A percentile compares a stretch with the other conserved stretches of the same genome.
Conservation (phyloP, 2,888 invertebrate species). For the Hirtodrosophila histrioides region DNA sequence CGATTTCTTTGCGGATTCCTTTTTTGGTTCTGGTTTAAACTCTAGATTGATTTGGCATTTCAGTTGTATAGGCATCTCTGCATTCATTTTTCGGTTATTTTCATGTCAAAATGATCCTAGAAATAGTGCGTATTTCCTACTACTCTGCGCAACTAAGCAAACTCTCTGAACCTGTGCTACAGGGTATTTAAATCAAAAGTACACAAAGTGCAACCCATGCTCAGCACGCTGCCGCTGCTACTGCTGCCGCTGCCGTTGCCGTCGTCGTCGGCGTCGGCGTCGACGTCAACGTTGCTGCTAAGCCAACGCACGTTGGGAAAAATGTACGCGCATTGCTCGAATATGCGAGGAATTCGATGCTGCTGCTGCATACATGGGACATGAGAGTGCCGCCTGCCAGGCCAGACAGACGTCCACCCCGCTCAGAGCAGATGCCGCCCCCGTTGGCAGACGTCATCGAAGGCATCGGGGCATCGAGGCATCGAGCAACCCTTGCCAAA, state of each 20-base stretch:
- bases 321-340: constrained; percentile 64
- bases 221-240: no score
- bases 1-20: no score
- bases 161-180: neutral
- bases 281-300: constrained; percentile 4
- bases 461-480: constrained; percentile 9
- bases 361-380: constrained; percentile 37
- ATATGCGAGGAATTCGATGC: constrained; percentile 68
- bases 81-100: no score
- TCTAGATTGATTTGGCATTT: no score
- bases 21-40: no score
- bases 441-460: constrained; percentile 15
- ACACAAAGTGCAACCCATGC: constrained; percentile 17
- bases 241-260: constrained; percentile 5
- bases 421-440: constrained; percentile 14
- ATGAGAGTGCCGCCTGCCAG: constrained; percentile 38
- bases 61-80: no score
- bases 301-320: constrained; percentile 31
- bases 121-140: no score
- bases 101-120: no score
- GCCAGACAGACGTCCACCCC: constrained; percentile 28
- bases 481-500: constrained; percentile 48
- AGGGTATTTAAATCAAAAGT: constrained; percentile 20
- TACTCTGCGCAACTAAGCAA: neutral
- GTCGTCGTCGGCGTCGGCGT: constrained; percentile 2